phyloP scores from a whole-genome alignment of 2,113 vertebrate species.

The Corythaixoides concolor region DNA sequence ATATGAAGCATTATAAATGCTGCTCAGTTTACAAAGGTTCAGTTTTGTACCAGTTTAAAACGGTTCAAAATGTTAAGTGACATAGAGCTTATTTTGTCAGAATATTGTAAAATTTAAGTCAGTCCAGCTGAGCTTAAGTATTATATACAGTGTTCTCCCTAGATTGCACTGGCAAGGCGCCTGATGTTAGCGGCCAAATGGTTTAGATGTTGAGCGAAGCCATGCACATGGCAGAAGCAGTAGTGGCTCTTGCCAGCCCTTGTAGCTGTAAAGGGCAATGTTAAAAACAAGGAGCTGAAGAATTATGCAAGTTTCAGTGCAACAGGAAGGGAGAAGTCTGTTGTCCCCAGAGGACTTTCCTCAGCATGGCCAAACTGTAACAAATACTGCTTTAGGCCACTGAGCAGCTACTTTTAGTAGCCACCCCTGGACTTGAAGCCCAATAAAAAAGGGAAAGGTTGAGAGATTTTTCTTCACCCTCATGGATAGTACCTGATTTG shows the following conservation, averaged over 20 bases:
- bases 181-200: background rate
- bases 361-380: slow-evolving; percentile 5
- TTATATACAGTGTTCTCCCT: background rate
- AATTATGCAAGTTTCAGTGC: background rate
- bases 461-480: slow-evolving; percentile 8
- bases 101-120: slow-evolving; percentile 30
- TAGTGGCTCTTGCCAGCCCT: background rate
- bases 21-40: slow-evolving; percentile 56
- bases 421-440: background rate
- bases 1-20: slow-evolving; percentile 57
- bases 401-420: background rate
- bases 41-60: slow-evolving; percentile 51
- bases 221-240: background rate
- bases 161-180: background rate
- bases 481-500: background rate
- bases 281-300: background rate
- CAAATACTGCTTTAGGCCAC: background rate
- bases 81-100: background rate
- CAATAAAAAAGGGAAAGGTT: background rate
- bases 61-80: slow-evolving; percentile 11
- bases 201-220: background rate
- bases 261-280: background rate
- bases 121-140: slow-evolving; percentile 53
- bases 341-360: background rate
- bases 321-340: background rate